Evolutionary conservation across 2,888 invertebrate species (phyloP), one percentile per base, ranked within the genome.

Genomic region (Drosophila bunnanda): DNA sequence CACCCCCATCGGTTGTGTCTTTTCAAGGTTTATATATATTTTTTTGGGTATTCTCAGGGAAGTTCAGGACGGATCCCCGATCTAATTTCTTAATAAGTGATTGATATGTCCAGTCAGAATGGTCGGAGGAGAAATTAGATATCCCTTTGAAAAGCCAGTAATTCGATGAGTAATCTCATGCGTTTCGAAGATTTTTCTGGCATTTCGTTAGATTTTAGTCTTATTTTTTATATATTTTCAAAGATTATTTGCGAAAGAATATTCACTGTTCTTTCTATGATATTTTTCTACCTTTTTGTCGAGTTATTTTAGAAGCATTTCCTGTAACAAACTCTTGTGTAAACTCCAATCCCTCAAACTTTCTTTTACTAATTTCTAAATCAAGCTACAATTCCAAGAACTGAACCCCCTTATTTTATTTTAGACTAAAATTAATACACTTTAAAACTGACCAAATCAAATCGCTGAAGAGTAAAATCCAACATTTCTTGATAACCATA

Each of bases 41-140:
- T 2, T 22, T 22, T 36, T 52, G 32, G 50, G 32, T 52, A 22
- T 52, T 52, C 20, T 20, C 50, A 50, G 13, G 9, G 50, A 22
- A 0, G 9, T 22, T 10, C 6, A 28, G 22, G 6, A 13, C 20
- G 60, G 60, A 61, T 52, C 46, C 50, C 59, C 56, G 86, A 70
- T 88, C 87, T 74, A 80, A 74, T 87, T 80, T 88, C 88, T 83
- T 59, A 70, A 44, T 65, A 68, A 50, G 69, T 84, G 89, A 89
- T 89, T 89, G 85, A 87, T 83, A 77, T 81, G 70, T 41, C 65
- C 75, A 75, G 65, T 60, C 28, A 65, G 62, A 70, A 50, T 44
- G 38, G 66, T 56, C 43, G 34, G 46, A 58, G 38, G 7, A 22
- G 50, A 69, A 58, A 56, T 52, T 20, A 34, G 30, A 54, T 34